Evolutionary conservation across 1,140 invertebrate genomes (phyloP), one percentile per base, ranked within the genome.

Genomic region (Cydia splendana): DNA sequence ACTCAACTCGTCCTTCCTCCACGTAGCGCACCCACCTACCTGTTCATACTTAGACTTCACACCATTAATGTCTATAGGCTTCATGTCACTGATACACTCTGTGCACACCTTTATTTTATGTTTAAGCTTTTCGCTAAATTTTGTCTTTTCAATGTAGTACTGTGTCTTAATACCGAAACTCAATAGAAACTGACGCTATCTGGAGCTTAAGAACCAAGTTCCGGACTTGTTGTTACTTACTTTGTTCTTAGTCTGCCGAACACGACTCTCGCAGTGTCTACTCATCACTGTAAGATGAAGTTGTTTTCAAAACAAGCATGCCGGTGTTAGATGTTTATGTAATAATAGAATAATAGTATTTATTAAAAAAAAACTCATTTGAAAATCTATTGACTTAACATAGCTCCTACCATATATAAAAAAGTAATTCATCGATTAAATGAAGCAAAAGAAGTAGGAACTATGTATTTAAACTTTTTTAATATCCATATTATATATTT

Each of bases 271-370:
- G 77, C 77, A 81, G 77, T 83, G 77, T 75, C 75, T 78, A 78
- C 73, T 75, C 62, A 83, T 77, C 73, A 77, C 75, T 83, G 78
- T 86, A 80, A 74, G 79, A 76, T 76, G 28, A 76, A 76, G 45
- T 81, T 75, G 74, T 78, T 79, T 77, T 76, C 69, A 20, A 82
- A 80, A 48, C 78, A 82, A 85, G 88, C 88, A 91, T 90, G 90
- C 85, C 79, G 76, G 79, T 89, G 85, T 91, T 91, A 87, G 86
- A 86, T 88, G 84, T 87, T 85, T 74, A 79, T 80, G 69, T 80
- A 76, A 69, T 78, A 76, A 69, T 78, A 75, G 77, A 75, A 75
- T 67, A 75, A 74, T 18, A 20, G 38, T 73, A 71, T 71, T 24
- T 45, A 7, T 53, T 53, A 18, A 65, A 75, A 69, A 24, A 10